Percentiles rank a stretch among this genome's conserved stretches.
Evolutionary conservation across 2,888 invertebrate genomes (phyloP).

Genomic region (Tenthredo distinguenda): DNA sequence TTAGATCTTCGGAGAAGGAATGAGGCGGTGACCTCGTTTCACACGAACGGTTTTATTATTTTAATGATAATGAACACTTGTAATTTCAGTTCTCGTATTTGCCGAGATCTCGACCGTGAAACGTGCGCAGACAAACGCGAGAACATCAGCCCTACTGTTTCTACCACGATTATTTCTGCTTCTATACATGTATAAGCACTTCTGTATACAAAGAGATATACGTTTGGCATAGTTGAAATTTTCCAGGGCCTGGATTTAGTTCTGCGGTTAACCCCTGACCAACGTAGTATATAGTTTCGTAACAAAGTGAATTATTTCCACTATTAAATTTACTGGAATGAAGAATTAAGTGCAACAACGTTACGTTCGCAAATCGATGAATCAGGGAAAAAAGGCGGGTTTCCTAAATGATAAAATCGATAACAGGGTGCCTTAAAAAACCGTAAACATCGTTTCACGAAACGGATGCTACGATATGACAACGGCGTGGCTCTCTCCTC

Average conservation of each 20-base stretch:
- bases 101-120: conserved; percentile 47
- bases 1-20: conserved; percentile 27
- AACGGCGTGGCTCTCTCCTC: neutral
- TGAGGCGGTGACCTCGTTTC: conserved; percentile 35
- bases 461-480: conserved; percentile 20
- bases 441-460: conserved; percentile 28
- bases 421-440: neutral
- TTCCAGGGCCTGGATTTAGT: neutral
- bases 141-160: conserved; percentile 30
- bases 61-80: conserved; percentile 48
- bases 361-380: neutral
- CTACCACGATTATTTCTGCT: conserved; percentile 31
- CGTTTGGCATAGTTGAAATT: conserved; percentile 27
- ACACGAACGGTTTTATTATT: conserved; percentile 43
- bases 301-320: conserved; percentile 22
- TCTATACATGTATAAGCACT: neutral
- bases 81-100: conserved; percentile 35
- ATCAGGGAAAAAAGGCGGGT: neutral
- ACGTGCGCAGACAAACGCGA: conserved; percentile 32
- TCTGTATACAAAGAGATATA: conserved; percentile 13
- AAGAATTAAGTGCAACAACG: neutral
- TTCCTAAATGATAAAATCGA: conserved; percentile 21
- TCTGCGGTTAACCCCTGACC: conserved; percentile 19
- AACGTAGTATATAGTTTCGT: neutral
- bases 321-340: neutral